Conservation (phyloP, 2,888 invertebrate genomes). For the Tortrix viridana region DNA sequence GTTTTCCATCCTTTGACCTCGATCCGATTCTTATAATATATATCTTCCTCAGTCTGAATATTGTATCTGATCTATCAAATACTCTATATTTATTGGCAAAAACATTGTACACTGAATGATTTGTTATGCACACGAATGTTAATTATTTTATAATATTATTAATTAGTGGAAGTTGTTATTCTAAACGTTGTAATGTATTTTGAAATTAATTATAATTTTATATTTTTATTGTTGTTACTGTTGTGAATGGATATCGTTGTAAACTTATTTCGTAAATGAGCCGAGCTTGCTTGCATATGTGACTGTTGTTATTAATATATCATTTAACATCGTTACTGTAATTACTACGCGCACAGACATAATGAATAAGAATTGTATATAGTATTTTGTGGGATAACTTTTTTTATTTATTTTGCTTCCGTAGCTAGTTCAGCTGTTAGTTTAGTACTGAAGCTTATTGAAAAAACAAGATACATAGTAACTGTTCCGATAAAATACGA, state of each 20-base stretch:
- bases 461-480: too few relatives aligned
- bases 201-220: constrained; percentile 40
- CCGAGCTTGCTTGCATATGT: constrained; percentile 82
- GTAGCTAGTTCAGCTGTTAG: too few relatives aligned
- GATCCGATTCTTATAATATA: background rate
- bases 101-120: constrained; percentile 56
- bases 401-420: too few relatives aligned
- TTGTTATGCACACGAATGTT: constrained; percentile 33
- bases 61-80: constrained; percentile 10
- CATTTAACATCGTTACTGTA: constrained; percentile 29
- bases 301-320: constrained; percentile 79
- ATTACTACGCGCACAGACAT: constrained; percentile 52
- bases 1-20: background rate
- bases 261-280: constrained; percentile 75
- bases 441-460: too few relatives aligned
- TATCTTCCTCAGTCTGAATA: background rate
- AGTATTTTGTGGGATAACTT: too few relatives aligned
- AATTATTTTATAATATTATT: constrained; percentile 15
- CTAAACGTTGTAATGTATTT: constrained; percentile 50
- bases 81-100: constrained; percentile 79
- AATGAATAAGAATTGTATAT: too few relatives aligned
- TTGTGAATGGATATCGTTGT: constrained; percentile 54
- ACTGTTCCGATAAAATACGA: too few relatives aligned
- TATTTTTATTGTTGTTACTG: constrained; percentile 42
- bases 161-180: constrained; percentile 14